phyloP scores from a whole-genome alignment of 2,888 invertebrate genomes.

The Nysson spinosus region DNA sequence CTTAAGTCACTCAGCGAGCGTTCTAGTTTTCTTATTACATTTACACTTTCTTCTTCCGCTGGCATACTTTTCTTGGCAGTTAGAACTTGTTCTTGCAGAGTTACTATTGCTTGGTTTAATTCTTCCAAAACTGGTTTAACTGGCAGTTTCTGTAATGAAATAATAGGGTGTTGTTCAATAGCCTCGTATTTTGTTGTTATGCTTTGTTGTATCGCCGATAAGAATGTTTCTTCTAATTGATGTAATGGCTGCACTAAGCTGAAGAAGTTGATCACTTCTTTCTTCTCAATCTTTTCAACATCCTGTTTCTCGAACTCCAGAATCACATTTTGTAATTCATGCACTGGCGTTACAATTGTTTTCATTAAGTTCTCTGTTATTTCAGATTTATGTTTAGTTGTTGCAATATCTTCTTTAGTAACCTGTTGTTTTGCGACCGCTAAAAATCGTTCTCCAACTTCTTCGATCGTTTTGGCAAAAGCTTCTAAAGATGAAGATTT shows the following conservation, averaged over 20 bases:
- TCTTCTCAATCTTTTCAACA: constrained; percentile 1
- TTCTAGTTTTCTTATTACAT: constrained; percentile 35
- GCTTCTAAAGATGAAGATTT: constrained; percentile 68
- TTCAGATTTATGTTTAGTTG: background rate
- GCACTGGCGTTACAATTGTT: constrained; percentile 24
- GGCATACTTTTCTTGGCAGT: constrained; percentile 13
- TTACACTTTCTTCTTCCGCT: constrained; percentile 9
- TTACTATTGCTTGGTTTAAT: constrained; percentile 24
- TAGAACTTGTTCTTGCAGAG: constrained; percentile 37
- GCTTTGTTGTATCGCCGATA: constrained; percentile 29
- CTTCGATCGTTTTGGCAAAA: constrained; percentile 68
- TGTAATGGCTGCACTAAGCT: constrained; percentile 42
- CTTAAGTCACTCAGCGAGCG: constrained; percentile 51
- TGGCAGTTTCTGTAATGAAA: constrained; percentile 35
- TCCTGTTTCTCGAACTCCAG: constrained; percentile 23
- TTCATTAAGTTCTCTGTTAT: constrained; percentile 18
- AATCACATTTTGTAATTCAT: constrained; percentile 37
- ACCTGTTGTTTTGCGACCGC: constrained; percentile 17
- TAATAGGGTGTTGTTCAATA: background rate
- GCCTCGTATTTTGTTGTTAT: background rate
- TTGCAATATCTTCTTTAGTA: background rate
- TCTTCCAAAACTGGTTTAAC: constrained; percentile 37
- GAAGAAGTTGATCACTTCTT: constrained; percentile 22
- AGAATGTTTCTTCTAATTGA: constrained; percentile 37
- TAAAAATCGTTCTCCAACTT: constrained; percentile 25